phyloP scores from a whole-genome alignment of 2,113 vertebrate genomes.

The Hipposideros armiger region DNA sequence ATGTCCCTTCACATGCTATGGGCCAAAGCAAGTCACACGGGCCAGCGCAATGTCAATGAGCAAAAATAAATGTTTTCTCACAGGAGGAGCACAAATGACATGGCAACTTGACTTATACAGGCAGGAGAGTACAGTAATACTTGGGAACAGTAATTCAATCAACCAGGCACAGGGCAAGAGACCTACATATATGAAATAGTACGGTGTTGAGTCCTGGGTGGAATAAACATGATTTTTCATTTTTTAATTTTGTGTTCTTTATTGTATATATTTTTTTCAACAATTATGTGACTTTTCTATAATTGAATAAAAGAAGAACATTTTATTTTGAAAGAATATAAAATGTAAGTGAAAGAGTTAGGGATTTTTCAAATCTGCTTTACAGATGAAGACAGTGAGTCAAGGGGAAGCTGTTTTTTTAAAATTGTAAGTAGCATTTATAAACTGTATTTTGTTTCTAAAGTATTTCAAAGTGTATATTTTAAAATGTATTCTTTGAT shows the following conservation, averaged over 20 bases:
- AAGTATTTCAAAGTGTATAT: not conserved
- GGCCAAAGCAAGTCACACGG: not conserved
- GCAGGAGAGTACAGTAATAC: not conserved
- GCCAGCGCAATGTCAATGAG: not conserved
- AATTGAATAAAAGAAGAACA: not conserved
- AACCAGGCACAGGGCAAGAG: not conserved
- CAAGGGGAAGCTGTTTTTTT: not conserved
- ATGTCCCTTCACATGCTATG: not conserved
- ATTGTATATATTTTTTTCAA: not conserved
- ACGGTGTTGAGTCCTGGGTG: not conserved
- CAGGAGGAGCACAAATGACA: not conserved
- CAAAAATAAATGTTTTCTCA: not conserved
- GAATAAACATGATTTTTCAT: not conserved
- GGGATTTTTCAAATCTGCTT: not conserved
- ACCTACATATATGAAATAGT: not conserved
- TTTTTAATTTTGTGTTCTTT: not conserved
- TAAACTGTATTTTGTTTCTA: not conserved
- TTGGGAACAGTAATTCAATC: not conserved
- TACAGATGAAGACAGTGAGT: not conserved
- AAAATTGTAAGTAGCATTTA: not conserved
- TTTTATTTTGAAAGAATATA: not conserved
- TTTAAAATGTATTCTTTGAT: not conserved
- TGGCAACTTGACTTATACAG: not conserved
- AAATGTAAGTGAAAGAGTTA: not conserved
- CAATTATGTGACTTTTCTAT: not conserved